Base-by-base conservation (phyloP, 2,113 vertebrate species). In the Labeo rohita region DNA sequence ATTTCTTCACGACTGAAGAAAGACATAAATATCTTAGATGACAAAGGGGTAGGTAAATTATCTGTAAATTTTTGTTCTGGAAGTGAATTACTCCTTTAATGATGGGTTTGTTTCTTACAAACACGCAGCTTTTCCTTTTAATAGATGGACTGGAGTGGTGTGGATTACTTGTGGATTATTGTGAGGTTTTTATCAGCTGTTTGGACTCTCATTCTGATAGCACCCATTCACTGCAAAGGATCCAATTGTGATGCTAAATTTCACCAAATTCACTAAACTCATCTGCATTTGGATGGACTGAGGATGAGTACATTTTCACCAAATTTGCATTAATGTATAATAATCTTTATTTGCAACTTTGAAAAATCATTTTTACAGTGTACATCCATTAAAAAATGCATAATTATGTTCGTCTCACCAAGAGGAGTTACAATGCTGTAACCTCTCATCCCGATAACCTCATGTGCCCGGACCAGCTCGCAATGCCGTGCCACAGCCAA, bases 381-480 rank as follows among this genome's bases (percentile, higher is more conserved):
- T 59, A 43, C 11, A 50, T n/a, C 18, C 12, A 10, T 54, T 73
- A 54, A n/a, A 8, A 81, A 50, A 4, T 45, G 39, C 16, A 45
- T 21, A 72, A 78, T 74, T 34, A 50, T 47, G 9, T 36, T 70
- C 11, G 45, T 7, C 91, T 95, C 87, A 97, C 97, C 95, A 23
- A 95, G 85, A 2, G 91, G 16, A 0, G 95, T 93, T 12, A 96
- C 96, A 0, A 98, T 95, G 93, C 96, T 96, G 77, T 95, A 97
- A 56, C 97, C 96, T 76, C 96, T 94, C 88, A 96, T 94, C 10
- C 95, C 96, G 0, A 96, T 90, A 2, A 97, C 93, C 77, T 97
- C 96, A 0, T 96, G 95, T 2, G 91, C 92, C 39, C 96, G 88
- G 88, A 95, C 90, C 84, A 98, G 91, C 47, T 96, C 95, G 91